phyloP scores from a whole-genome alignment of 2,113 vertebrate genomes.

The Craseonycteris thonglongyai region DNA sequence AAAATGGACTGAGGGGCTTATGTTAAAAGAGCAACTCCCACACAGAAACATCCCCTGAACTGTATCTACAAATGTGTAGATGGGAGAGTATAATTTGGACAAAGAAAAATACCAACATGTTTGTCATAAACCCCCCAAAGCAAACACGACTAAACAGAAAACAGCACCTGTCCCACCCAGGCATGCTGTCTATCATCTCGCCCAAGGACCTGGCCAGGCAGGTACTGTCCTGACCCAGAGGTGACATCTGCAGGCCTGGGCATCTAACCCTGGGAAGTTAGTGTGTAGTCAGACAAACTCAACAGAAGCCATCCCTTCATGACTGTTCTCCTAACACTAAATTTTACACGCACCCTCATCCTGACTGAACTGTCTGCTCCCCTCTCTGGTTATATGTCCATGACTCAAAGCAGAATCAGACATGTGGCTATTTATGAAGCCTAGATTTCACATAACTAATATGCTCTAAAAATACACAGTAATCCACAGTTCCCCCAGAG shows the following conservation, averaged over 20 bases:
- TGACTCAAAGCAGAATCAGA: not conserved
- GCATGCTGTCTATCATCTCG: not conserved
- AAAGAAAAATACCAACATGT: not conserved
- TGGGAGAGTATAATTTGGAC: not conserved
- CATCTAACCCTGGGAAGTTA: not conserved
- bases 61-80: not conserved
- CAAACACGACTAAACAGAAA: not conserved
- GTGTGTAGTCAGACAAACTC: not conserved
- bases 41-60: not conserved
- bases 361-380: not conserved
- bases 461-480: not conserved
- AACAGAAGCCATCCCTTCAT: not conserved
- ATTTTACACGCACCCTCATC: not conserved
- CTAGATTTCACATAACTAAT: not conserved
- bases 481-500: not conserved
- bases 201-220: not conserved
- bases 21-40: not conserved
- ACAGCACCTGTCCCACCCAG: not conserved
- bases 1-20: not conserved
- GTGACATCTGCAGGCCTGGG: not conserved
- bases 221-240: not conserved
- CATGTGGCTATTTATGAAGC: not conserved
- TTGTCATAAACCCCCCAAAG: not conserved
- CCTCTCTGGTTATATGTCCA: not conserved
- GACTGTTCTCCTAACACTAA: not conserved